Conservation (phyloP, 1,140 invertebrate genomes). For the Calephelis virginiensis region DNA sequence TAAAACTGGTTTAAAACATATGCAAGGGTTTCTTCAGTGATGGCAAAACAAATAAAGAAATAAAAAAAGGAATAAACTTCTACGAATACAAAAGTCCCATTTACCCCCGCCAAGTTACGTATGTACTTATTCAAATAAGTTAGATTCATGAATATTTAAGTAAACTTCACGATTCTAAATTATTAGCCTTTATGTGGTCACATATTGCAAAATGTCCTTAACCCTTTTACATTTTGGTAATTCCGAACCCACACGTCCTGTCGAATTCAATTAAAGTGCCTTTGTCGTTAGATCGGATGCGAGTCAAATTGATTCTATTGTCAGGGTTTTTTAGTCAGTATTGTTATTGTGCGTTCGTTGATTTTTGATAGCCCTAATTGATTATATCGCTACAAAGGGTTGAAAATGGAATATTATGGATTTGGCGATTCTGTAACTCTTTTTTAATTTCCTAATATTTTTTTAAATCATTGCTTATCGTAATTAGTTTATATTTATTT, state of each 20-base stretch:
- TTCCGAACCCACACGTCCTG: conserved; percentile 4
- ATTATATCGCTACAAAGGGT: neutral
- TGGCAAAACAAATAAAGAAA: too few species aligned
- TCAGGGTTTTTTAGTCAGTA: conserved; percentile 11
- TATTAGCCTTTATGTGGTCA: neutral
- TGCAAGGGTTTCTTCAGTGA: too few species aligned
- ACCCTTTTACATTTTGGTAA: conserved; percentile 1
- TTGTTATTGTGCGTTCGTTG: neutral
- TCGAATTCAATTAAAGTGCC: conserved; percentile 29
- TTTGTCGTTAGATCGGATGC: conserved; percentile 27
- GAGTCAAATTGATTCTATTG: conserved; percentile 20
- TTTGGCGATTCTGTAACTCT: too few species aligned
- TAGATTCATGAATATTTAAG: too few species aligned
- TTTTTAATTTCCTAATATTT: too few species aligned
- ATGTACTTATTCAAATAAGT: too few species aligned
- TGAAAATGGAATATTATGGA: too few species aligned
- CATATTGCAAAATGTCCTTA: neutral
- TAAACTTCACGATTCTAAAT: neutral
- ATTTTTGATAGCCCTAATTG: neutral
- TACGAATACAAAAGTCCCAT: too few species aligned
- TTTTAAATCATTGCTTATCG: fast-evolving
- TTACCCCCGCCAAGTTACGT: too few species aligned
- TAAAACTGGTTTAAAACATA: too few species aligned
- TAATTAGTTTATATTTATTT: too few species aligned
- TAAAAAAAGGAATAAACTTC: too few species aligned